Conservation (phyloP, 1,140 invertebrate species). For the Adoxophyes honmai region DNA sequence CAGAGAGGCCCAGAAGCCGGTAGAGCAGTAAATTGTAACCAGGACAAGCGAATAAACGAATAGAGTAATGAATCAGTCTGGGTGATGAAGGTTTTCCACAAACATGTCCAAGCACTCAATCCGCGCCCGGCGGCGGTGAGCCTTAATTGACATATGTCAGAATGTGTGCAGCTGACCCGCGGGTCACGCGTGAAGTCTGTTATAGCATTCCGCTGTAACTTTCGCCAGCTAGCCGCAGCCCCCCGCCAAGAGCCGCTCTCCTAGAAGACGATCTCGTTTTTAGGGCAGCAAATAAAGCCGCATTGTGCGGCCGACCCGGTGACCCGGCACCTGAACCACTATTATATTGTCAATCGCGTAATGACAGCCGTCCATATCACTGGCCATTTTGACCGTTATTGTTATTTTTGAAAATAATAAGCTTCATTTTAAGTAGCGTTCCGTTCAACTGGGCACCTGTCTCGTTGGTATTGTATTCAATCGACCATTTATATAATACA, state of each 20-base stretch:
- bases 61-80: constrained; percentile 68
- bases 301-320: constrained; percentile 28
- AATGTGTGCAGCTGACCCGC: constrained; percentile 64
- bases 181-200: constrained; percentile 69
- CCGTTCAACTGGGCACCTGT: no score
- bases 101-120: constrained; percentile 72
- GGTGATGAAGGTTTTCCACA: constrained; percentile 58
- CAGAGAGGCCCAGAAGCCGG: constrained; percentile 2
- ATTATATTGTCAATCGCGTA: constrained; percentile 36
- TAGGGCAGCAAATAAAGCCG: constrained; percentile 17
- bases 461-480: no score
- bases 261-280: constrained; percentile 36
- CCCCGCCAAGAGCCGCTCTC: constrained; percentile 16
- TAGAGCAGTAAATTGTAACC: constrained; percentile 43
- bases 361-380: constrained; percentile 49
- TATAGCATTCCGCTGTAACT: constrained; percentile 59
- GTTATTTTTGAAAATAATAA: constrained; percentile 43
- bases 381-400: neutral
- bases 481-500: no score
- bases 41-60: constrained; percentile 33
- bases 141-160: constrained; percentile 75
- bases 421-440: constrained; percentile 48
- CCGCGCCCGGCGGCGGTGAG: constrained; percentile 54
- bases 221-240: constrained; percentile 50
- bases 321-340: constrained; percentile 27